Percentiles rank a stretch among this genome's conserved stretches.
Conservation (phyloP, 1,140 invertebrate genomes). For the Zelostemma sp. region DNA sequence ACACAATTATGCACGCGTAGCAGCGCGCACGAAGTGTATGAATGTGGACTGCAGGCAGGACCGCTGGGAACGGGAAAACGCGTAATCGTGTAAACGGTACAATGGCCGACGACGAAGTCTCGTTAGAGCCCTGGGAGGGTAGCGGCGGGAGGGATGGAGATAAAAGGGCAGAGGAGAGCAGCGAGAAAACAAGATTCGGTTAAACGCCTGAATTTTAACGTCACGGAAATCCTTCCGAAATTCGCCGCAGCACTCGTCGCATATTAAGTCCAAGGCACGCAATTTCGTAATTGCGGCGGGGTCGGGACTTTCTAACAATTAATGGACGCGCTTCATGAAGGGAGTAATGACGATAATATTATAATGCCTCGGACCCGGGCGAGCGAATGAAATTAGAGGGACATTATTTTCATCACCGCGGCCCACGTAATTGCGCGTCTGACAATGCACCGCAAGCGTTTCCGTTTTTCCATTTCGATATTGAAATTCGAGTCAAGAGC, state of each 20-base stretch:
- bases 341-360: constrained; percentile 18
- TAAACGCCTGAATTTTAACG: constrained; percentile 64
- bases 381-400: constrained; percentile 10
- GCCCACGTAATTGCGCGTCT: no score
- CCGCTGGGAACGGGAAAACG: constrained; percentile 55
- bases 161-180: neutral
- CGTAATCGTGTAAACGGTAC: constrained; percentile 65
- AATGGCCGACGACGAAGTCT: constrained; percentile 58
- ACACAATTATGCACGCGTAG: constrained; percentile 35
- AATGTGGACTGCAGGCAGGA: constrained; percentile 37
- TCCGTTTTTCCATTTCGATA: no score
- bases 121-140: constrained; percentile 49
- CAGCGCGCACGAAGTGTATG: constrained; percentile 27
- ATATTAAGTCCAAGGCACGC: constrained; percentile 31
- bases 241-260: constrained; percentile 24
- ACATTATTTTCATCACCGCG: neutral
- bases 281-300: constrained; percentile 37
- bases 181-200: constrained; percentile 65
- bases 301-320: constrained; percentile 3
- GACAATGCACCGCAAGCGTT: no score
- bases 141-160: neutral
- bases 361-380: constrained; percentile 11
- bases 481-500: neutral
- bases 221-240: constrained; percentile 39
- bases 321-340: constrained; percentile 11